A percentile compares a stretch with the other conserved stretches of the same genome.
phyloP scores from a whole-genome alignment of 2,113 vertebrate species.

The Butorides virescens region DNA sequence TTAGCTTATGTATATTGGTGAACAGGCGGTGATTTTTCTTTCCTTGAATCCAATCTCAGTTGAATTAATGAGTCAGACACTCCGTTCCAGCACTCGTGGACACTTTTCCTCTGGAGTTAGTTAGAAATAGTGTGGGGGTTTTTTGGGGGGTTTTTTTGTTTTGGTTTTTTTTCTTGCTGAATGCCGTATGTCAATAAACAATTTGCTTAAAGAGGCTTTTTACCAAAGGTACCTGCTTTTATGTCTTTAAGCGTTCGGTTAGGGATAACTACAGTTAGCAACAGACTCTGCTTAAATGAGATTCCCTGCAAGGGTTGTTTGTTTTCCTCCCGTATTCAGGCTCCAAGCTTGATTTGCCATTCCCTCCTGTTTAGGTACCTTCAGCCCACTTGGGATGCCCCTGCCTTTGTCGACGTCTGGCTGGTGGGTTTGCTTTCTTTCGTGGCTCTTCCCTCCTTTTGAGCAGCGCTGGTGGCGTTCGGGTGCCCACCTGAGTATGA shows the following conservation, averaged over 20 bases:
- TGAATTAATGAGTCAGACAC: neutral
- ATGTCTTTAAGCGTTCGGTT: neutral
- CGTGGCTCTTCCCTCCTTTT: neutral
- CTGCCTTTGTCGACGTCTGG: neutral
- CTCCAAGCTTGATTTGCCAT: neutral
- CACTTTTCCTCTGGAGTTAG: neutral
- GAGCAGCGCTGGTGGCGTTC: neutral
- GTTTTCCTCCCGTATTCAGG: neutral
- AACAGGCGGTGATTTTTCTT: neutral
- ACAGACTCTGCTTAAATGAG: neutral
- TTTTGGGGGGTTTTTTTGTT: no score
- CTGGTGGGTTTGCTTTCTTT: neutral
- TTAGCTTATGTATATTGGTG: neutral
- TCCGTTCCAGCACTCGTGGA: neutral
- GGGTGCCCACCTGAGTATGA: fast-evolving
- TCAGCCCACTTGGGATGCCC: neutral
- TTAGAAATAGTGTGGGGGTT: neutral
- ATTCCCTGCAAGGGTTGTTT: neutral
- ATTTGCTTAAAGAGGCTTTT: neutral
- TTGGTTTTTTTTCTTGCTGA: neutral
- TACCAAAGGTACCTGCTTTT: neutral
- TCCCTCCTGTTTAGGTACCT: neutral
- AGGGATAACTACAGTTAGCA: neutral
- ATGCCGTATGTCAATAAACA: neutral
- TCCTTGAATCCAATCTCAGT: neutral